Conservation (phyloP, 2,797 vertebrate species). For the Amblyopsis hoosieri region DNA sequence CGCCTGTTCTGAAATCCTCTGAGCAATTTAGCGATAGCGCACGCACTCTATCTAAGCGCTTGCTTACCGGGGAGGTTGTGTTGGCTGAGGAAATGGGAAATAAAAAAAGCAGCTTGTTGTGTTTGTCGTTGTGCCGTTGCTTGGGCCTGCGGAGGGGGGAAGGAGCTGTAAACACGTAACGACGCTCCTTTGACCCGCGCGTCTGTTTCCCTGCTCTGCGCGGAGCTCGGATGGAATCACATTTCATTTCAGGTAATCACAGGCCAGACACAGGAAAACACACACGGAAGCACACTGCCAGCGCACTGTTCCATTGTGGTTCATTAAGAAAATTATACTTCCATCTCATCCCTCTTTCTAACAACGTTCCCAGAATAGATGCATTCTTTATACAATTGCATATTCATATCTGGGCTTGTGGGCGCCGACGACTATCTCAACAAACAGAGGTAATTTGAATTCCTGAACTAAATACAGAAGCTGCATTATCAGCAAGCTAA, state of each 20-base stretch:
- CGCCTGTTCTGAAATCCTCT: conserved; percentile 68
- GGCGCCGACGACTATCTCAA: no score
- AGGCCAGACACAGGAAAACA: background rate
- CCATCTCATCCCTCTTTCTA: no score
- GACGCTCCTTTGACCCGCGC: background rate
- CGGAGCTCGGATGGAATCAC: background rate
- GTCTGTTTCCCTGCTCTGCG: background rate
- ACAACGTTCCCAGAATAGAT: no score
- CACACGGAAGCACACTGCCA: background rate
- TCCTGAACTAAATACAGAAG: no score
- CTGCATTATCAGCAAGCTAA: no score
- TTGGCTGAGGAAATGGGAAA: conserved; percentile 14
- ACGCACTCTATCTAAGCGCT: conserved; percentile 52
- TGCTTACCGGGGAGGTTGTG: conserved; percentile 32
- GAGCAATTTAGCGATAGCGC: conserved; percentile 67
- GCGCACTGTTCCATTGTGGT: no score
- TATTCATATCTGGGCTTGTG: no score
- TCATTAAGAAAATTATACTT: no score
- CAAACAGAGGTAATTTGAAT: no score
- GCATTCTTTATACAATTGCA: no score
- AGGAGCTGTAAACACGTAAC: conserved; percentile 1
- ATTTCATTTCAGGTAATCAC: background rate
- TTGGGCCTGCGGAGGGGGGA: no score
- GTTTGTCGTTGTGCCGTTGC: background rate
- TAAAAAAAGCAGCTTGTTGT: background rate